phyloP scores from a whole-genome alignment of 2,888 invertebrate species.

The Conus canariensis region DNA sequence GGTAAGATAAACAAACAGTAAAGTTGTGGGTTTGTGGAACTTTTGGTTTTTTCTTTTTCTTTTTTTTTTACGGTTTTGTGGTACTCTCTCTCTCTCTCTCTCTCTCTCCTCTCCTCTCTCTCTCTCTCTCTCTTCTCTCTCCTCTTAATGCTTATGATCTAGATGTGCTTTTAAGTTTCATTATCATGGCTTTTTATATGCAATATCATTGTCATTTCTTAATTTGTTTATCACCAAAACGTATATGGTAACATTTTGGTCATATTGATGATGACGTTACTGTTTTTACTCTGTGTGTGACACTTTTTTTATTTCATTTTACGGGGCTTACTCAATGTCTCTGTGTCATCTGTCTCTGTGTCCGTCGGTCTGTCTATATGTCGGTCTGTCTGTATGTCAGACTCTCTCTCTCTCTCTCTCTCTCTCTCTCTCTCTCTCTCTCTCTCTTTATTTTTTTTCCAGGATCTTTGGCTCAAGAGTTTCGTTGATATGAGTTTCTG shows the following conservation, averaged over 20 bases:
- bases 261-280: not conserved
- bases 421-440: not conserved
- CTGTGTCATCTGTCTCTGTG: not conserved
- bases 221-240: too few relatives aligned
- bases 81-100: too few relatives aligned
- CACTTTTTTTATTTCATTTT: not conserved
- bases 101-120: too few relatives aligned
- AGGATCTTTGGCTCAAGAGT: too few relatives aligned
- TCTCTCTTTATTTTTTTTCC: not conserved
- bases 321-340: not conserved
- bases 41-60: not conserved
- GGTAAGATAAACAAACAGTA: conserved; percentile 4
- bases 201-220: too few relatives aligned
- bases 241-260: too few relatives aligned
- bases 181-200: not conserved
- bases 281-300: not conserved
- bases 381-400: not conserved
- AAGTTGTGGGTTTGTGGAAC: too few relatives aligned
- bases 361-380: not conserved
- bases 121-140: too few relatives aligned
- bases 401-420: not conserved
- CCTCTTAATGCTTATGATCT: too few relatives aligned
- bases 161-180: too few relatives aligned
- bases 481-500: not conserved
- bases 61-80: not conserved